Base-by-base conservation (phyloP, 2,888 invertebrate species). In the Heteropelma amictum region DNA sequence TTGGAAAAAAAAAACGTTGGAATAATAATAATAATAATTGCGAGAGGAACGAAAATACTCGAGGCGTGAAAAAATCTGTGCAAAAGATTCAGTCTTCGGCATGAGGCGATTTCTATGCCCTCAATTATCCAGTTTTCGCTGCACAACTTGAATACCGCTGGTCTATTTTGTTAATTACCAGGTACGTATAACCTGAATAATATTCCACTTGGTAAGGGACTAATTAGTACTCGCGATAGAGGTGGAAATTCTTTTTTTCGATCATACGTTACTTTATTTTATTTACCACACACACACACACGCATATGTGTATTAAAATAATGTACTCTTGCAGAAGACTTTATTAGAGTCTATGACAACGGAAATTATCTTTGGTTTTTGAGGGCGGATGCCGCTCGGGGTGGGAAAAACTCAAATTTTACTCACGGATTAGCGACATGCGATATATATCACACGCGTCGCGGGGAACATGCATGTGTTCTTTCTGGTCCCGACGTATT, bases 71-170 rank as follows among this genome's bases (percentile, higher is more conserved):
- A 51, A 40, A 45, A 49, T 68, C 42, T 28, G 23, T 35, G 53
- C 19, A 35, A 42, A 54, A 69, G 69, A 60, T 30, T 60, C 40
- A 38, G 28, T 28, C 12, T 14, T 33, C 38, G 26, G 21, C 17
- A 12, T 14, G 30, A 60, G 49, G 51, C 63, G 45, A 45, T 61
- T 69, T 58, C 40, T 30, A 53, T 54, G 30, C 47, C 49, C 12
- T 58, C 63, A 73, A 73, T 73, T 73, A 73, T 69, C 63, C 35
- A 51, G 33, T 56, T 58, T 69, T 63, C 42, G 42, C 28, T 69
- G 68, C 42, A 58, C 42, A 26, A 45, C 51, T n/a, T 30, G 35
- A 56, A 47, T 14, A 23, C 14, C 35, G 10, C 47, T 12, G 21
- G 23, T 67, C 40, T 26, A 53, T 56, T n/a, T 45, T 49, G 56